These are phyloP conservation scores for Jacana jacana DNA, from an alignment of 2,113 vertebrate species.

Conservation along the genomic window DNA sequence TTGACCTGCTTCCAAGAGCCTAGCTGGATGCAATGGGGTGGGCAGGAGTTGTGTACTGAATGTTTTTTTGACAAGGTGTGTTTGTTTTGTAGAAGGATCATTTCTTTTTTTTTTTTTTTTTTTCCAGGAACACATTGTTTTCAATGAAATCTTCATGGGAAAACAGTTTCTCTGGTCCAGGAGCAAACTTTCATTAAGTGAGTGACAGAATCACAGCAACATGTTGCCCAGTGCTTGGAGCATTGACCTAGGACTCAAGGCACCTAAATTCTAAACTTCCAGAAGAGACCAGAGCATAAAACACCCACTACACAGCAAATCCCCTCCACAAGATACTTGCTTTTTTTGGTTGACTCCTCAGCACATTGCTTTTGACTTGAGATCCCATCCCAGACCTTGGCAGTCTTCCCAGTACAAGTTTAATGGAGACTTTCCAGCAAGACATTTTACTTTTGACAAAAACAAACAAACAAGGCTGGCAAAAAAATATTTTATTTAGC, in stretches of 20 bases:
- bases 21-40: neutral
- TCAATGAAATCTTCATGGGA: neutral
- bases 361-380: neutral
- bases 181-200: neutral
- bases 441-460: slow-evolving; percentile 8
- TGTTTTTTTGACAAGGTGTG: neutral
- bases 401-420: slow-evolving; percentile 5
- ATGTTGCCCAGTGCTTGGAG: neutral
- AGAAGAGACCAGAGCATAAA: neutral
- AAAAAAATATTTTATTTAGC: neutral
- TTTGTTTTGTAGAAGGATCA: neutral
- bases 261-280: neutral
- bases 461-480: neutral
- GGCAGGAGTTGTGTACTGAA: neutral
- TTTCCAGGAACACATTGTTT: neutral
- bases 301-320: neutral
- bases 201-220: neutral
- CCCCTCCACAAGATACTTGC: neutral
- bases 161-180: neutral
- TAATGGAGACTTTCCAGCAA: slow-evolving; percentile 4
- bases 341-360: neutral
- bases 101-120: neutral
- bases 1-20: neutral
- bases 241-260: neutral
- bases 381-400: neutral